These are phyloP conservation scores for Nyctalus aviator DNA, from an alignment of 2,797 vertebrate genomes.

Conservation along the genomic window DNA sequence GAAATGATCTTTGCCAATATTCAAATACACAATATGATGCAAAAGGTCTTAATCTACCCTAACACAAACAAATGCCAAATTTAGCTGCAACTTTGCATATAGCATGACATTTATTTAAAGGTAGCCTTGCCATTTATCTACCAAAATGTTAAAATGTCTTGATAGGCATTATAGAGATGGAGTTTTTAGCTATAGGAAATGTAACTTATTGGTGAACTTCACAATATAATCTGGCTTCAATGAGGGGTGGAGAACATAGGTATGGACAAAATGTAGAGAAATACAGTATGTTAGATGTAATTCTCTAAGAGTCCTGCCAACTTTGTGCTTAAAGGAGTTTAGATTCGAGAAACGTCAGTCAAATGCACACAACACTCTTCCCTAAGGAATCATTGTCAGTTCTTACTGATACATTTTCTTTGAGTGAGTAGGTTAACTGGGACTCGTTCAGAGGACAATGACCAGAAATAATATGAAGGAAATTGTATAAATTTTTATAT, in stretches of 20 bases:
- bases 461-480: not conserved
- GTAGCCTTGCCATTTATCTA: constrained; percentile 21
- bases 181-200: not conserved
- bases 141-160: constrained; percentile 55
- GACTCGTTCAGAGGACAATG: not conserved
- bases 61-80: not conserved
- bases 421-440: not conserved
- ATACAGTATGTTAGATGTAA: not conserved
- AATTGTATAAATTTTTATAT: not conserved
- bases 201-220: constrained; percentile 43
- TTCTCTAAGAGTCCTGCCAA: constrained; percentile 8
- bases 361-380: not conserved
- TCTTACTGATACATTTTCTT: not conserved
- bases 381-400: not conserved
- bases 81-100: not conserved
- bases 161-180: constrained; percentile 13
- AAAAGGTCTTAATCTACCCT: not conserved
- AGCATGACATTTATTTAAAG: constrained; percentile 33
- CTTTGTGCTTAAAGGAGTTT: constrained; percentile 19
- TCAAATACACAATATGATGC: not conserved
- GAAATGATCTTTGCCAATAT: not conserved
- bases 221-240: constrained; percentile 9
- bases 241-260: not conserved
- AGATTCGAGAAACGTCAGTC: constrained; percentile 19
- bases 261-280: not conserved